Conservation (phyloP, 2,797 vertebrate genomes). For the Taenioides sp. region DNA sequence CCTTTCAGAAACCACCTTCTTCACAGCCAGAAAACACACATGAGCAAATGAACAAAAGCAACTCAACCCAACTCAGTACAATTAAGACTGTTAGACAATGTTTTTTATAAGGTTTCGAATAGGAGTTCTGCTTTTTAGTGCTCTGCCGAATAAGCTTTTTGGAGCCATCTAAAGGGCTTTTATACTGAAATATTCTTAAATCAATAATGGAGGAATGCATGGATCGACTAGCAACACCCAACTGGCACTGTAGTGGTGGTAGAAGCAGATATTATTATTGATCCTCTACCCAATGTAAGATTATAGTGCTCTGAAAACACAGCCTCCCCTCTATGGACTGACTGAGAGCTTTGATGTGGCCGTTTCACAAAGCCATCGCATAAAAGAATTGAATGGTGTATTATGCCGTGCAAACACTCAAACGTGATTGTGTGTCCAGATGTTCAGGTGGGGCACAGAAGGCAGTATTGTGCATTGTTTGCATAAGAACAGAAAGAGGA, state of each 20-base stretch:
- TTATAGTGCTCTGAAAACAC: constrained; percentile 54
- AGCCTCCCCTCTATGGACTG: constrained; percentile 41
- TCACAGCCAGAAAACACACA: constrained; percentile 33
- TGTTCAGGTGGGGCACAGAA: neutral
- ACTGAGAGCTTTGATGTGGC: constrained; percentile 27
- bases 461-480: neutral
- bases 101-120: constrained; percentile 45
- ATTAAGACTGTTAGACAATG: constrained; percentile 57
- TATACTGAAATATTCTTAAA: constrained; percentile 65
- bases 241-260: constrained; percentile 51
- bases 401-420: no score
- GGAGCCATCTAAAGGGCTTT: constrained; percentile 54
- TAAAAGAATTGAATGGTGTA: neutral
- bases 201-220: constrained; percentile 64
- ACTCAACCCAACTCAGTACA: constrained; percentile 52
- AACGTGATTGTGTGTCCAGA: neutral
- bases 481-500: neutral
- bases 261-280: constrained; percentile 67
- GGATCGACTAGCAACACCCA: constrained; percentile 63
- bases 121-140: constrained; percentile 22
- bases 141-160: constrained; percentile 60
- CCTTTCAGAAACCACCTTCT: constrained; percentile 26
- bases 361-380: constrained; percentile 11
- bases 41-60: constrained; percentile 29
- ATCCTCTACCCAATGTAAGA: constrained; percentile 49